phyloP scores from a whole-genome alignment of 2,113 vertebrate species.

The Notothenia coriiceps region DNA sequence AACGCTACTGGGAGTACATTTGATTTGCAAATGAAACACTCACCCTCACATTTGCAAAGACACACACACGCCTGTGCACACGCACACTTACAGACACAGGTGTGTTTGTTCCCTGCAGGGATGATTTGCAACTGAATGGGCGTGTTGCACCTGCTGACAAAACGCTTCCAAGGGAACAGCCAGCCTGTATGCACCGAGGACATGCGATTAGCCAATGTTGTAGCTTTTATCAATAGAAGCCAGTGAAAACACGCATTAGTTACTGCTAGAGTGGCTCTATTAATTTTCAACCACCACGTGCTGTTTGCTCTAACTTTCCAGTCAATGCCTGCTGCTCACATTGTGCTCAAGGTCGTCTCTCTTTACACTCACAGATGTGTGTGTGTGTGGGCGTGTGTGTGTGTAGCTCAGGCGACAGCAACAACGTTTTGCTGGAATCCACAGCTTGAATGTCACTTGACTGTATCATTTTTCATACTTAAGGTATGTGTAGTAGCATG shows the following conservation, averaged over 20 bases:
- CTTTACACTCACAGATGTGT: slow-evolving; percentile 22
- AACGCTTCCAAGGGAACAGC: slow-evolving; percentile 50
- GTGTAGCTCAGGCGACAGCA: slow-evolving; percentile 9
- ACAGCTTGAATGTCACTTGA: slow-evolving; percentile 25
- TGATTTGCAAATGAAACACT: slow-evolving; percentile 82
- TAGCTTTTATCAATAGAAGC: slow-evolving; percentile 31
- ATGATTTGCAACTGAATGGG: slow-evolving; percentile 65
- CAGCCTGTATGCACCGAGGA: slow-evolving; percentile 55
- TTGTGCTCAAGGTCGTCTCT: slow-evolving; percentile 59
- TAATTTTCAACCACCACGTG: slow-evolving; percentile 64
- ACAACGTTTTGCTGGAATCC: slow-evolving; percentile 33
- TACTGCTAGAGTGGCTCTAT: slow-evolving; percentile 36
- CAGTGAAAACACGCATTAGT: slow-evolving; percentile 20
- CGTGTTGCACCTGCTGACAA: slow-evolving; percentile 47
- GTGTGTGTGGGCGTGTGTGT: slow-evolving; percentile 10
- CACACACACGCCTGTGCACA: slow-evolving; percentile 11
- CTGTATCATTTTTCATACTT: slow-evolving; percentile 37
- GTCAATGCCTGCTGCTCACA: slow-evolving; percentile 25
- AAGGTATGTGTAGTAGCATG: not conserved
- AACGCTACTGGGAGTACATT: slow-evolving; percentile 66
- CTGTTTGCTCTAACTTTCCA: slow-evolving; percentile 61
- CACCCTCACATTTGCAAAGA: slow-evolving; percentile 44
- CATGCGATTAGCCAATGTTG: slow-evolving; percentile 20
- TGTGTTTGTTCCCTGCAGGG: slow-evolving; percentile 50
- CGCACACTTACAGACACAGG: slow-evolving; percentile 49